phyloP scores from a whole-genome alignment of 2,113 vertebrate species.

The Tauraco erythrolophus region DNA sequence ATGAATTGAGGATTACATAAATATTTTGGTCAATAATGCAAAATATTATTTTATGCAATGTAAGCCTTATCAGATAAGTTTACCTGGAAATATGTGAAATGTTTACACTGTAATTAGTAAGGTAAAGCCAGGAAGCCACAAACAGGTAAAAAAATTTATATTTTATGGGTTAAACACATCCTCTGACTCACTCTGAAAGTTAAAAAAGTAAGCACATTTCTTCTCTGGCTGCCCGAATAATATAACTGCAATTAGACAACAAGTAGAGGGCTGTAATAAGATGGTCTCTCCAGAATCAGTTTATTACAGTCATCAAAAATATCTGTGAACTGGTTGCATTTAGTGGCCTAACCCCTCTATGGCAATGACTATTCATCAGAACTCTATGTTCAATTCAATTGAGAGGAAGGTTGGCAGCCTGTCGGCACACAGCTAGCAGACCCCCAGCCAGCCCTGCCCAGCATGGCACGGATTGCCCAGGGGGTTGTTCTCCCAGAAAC shows the following conservation, averaged over 20 bases:
- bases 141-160: background rate
- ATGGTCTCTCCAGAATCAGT: background rate
- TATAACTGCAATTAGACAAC: background rate
- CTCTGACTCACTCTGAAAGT: background rate
- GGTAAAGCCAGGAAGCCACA: conserved; percentile 1
- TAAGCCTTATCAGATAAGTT: background rate
- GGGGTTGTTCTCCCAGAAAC: background rate
- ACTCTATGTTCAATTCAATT: background rate
- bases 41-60: background rate
- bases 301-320: background rate
- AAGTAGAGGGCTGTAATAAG: background rate
- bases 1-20: background rate
- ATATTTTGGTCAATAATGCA: background rate
- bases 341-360: background rate
- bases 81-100: background rate
- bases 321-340: background rate
- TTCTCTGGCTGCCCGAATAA: background rate
- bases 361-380: background rate
- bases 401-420: background rate
- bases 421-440: fast-evolving
- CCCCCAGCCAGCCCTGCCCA: background rate
- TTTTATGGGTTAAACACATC: background rate
- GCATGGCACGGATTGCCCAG: fast-evolving
- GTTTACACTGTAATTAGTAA: background rate
- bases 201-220: background rate